A percentile compares a stretch with the other conserved stretches of the same genome.
phyloP scores from a whole-genome alignment of 2,113 vertebrate species.

The Ictalurus furcatus region DNA sequence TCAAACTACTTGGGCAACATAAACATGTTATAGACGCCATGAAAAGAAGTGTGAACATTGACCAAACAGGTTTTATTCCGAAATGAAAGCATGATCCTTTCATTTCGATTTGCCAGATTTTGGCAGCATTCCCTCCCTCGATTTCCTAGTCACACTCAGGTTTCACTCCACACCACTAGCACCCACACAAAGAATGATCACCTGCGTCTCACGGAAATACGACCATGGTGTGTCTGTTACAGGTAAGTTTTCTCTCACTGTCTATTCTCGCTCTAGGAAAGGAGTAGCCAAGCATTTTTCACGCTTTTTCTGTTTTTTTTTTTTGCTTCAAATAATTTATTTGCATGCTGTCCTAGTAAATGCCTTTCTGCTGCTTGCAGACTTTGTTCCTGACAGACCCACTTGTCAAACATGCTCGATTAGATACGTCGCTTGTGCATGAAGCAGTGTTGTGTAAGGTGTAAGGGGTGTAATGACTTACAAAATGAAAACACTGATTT shows the following conservation, averaged over 20 bases:
- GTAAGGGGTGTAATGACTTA: background rate
- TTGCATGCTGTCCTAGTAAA: background rate
- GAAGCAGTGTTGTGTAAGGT: background rate
- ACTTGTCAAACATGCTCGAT: background rate
- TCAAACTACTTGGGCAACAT: background rate
- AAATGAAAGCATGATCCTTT: background rate
- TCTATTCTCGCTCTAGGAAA: slow-evolving; percentile 34
- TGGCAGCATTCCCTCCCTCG: slow-evolving; percentile 16
- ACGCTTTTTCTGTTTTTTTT: too few relatives aligned
- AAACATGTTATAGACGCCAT: background rate
- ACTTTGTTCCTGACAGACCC: background rate
- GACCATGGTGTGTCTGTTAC: slow-evolving; percentile 65
- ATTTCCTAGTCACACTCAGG: slow-evolving; percentile 3
- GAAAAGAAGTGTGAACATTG: background rate
- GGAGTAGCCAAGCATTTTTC: background rate
- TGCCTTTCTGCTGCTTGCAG: background rate
- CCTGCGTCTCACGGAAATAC: slow-evolving; percentile 65
- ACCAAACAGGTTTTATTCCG: slow-evolving; percentile 4
- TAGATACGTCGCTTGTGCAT: background rate
- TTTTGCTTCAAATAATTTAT: background rate
- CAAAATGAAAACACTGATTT: background rate
- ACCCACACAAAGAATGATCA: slow-evolving; percentile 62
- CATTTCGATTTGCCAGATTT: background rate
- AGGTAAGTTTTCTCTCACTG: slow-evolving; percentile 63
- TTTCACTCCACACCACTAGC: slow-evolving; percentile 48